phyloP scores from a whole-genome alignment of 2,888 invertebrate genomes.

The Chloromyia formosa region DNA sequence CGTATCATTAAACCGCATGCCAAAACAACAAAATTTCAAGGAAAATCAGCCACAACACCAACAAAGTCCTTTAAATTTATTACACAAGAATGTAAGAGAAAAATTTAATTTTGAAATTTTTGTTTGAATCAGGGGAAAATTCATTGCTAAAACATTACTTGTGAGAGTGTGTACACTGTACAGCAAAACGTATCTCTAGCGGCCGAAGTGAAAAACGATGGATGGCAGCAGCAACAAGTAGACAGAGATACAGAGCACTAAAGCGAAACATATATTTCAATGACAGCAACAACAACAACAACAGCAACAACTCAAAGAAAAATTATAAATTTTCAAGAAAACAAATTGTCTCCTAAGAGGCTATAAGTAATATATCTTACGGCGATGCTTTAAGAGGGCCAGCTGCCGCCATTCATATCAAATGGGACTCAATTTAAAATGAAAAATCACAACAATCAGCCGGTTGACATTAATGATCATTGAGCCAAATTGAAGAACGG shows the following conservation, averaged over 20 bases:
- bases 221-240: no score
- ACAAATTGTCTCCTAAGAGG: slow-evolving; percentile 23
- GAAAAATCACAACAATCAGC: slow-evolving; percentile 50
- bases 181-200: no score
- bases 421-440: slow-evolving; percentile 48
- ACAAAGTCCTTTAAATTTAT: slow-evolving; percentile 19
- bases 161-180: no score
- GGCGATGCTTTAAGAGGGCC: slow-evolving; percentile 6
- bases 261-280: neutral
- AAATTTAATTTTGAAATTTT: slow-evolving; percentile 26
- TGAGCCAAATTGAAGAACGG: slow-evolving; percentile 49
- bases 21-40: slow-evolving; percentile 20
- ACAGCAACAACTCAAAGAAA: neutral
- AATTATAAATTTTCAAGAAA: slow-evolving; percentile 22
- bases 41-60: neutral
- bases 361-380: slow-evolving; percentile 24
- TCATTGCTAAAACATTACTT: no score
- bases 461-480: slow-evolving; percentile 49
- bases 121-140: neutral
- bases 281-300: slow-evolving; percentile 2
- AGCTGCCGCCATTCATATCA: slow-evolving; percentile 28
- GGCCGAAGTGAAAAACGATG: no score
- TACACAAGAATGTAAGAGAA: slow-evolving; percentile 24
- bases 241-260: no score
- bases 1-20: slow-evolving; percentile 36